Percentiles rank a stretch among this genome's conserved stretches.
Evolutionary conservation across 2,888 invertebrate genomes (phyloP).

Genomic region (Rhodophaea formosa): DNA sequence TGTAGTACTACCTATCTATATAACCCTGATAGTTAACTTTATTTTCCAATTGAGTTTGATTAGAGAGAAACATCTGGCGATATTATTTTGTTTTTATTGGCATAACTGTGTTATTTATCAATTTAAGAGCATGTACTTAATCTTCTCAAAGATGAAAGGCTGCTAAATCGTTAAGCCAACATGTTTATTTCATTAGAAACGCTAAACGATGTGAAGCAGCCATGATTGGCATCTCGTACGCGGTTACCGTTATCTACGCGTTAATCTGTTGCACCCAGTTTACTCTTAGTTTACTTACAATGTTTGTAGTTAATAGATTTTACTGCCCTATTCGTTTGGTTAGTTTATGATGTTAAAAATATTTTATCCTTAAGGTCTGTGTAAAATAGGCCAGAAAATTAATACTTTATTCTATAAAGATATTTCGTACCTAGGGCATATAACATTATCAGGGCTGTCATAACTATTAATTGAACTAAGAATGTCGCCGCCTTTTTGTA

Average conservation of each 20-base stretch:
- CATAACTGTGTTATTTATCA: background rate
- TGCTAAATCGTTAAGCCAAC: slow-evolving; percentile 41
- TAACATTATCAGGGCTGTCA: too few relatives aligned
- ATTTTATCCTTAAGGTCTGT: too few relatives aligned
- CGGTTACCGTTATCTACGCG: slow-evolving; percentile 32
- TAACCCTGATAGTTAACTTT: slow-evolving; percentile 40
- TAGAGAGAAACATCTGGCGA: slow-evolving; percentile 45
- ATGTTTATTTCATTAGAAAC: slow-evolving; percentile 52
- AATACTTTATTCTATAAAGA: too few relatives aligned
- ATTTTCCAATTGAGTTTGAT: slow-evolving; percentile 60
- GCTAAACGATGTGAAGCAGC: slow-evolving; percentile 58
- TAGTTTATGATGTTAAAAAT: background rate
- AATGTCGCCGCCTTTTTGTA: too few relatives aligned
- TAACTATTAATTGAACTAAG: too few relatives aligned
- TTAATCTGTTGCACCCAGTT: slow-evolving; percentile 36
- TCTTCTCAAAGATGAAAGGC: slow-evolving; percentile 23
- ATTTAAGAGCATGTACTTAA: slow-evolving; percentile 15
- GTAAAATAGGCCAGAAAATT: too few relatives aligned
- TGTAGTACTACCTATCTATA: slow-evolving; percentile 52
- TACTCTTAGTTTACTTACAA: slow-evolving; percentile 23
- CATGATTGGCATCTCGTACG: slow-evolving; percentile 42
- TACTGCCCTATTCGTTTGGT: background rate
- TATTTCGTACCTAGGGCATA: too few relatives aligned
- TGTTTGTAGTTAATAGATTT: background rate
- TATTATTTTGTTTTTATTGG: slow-evolving; percentile 27